Percentiles rank a stretch among this genome's conserved stretches.
Evolutionary conservation across 2,113 vertebrate species (phyloP).

Genomic region (Tetraodon nigroviridis): DNA sequence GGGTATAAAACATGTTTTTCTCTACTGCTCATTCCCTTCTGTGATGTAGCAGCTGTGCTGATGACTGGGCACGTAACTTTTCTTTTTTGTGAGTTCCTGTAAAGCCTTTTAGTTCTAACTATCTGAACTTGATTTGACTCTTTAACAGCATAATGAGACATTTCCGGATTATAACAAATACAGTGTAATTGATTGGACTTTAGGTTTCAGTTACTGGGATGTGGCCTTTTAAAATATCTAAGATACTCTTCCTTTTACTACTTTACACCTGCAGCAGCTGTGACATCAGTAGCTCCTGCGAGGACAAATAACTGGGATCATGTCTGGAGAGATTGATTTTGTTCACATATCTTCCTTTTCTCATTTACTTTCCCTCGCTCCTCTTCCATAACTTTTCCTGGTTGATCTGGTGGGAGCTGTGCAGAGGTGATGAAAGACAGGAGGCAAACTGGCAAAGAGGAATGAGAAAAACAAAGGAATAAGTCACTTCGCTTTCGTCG

Average conservation of each 20-base stretch:
- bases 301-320: background rate
- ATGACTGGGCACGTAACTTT: slow-evolving; percentile 7
- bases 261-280: too few relatives aligned
- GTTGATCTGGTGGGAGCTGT: slow-evolving; percentile 12
- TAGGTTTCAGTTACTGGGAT: too few relatives aligned
- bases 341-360: background rate
- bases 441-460: slow-evolving; percentile 19
- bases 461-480: slow-evolving; percentile 15
- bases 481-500: background rate
- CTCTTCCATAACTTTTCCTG: background rate
- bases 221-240: too few relatives aligned
- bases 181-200: too few relatives aligned
- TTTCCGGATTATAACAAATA: too few relatives aligned
- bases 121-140: too few relatives aligned
- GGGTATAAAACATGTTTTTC: slow-evolving; percentile 40
- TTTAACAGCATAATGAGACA: too few relatives aligned
- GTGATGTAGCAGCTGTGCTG: slow-evolving; percentile 33
- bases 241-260: too few relatives aligned
- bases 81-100: too few relatives aligned
- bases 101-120: too few relatives aligned
- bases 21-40: slow-evolving; percentile 29
- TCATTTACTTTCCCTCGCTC: background rate
- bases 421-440: background rate
- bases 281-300: background rate
- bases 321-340: background rate